Percentiles rank a stretch among this genome's conserved stretches.
Evolutionary conservation across 1,140 invertebrate genomes (phyloP).

Genomic region (Neodiprion lecontei): DNA sequence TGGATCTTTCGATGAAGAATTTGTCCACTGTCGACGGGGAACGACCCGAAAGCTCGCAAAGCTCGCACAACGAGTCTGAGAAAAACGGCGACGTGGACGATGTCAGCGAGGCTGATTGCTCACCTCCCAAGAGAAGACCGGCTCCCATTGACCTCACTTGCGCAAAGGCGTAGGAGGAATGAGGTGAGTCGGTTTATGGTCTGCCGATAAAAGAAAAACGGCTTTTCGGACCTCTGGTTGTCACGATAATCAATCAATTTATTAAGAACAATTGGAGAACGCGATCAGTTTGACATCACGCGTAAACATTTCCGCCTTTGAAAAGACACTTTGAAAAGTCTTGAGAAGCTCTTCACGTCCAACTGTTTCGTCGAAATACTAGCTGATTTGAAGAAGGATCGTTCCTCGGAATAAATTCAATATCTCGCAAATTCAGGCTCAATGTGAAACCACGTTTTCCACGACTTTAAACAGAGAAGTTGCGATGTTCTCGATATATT

Average conservation of each 20-base stretch:
- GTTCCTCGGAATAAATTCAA: no score
- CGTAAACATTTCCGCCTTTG: background rate
- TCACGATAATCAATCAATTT: background rate
- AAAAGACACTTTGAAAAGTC: background rate
- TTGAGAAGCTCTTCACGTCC: background rate
- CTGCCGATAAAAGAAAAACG: background rate
- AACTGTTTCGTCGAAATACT: background rate
- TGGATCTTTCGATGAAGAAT: constrained; percentile 69
- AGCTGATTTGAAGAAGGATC: no score
- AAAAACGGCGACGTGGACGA: constrained; percentile 61
- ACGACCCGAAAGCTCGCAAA: constrained; percentile 60
- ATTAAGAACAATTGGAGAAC: background rate
- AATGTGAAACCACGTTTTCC: no score
- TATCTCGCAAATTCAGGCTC: no score
- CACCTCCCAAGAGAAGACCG: constrained; percentile 60
- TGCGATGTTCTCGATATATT: no score
- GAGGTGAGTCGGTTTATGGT: background rate
- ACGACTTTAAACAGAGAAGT: no score
- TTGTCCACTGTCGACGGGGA: constrained; percentile 63
- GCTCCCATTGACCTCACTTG: constrained; percentile 71
- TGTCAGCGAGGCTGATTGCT: constrained; percentile 63
- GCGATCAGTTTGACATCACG: background rate
- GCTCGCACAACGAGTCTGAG: constrained; percentile 54
- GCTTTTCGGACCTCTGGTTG: background rate
- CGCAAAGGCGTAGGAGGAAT: constrained; percentile 49